A percentile compares a stretch with the other conserved stretches of the same genome.
Evolutionary conservation across 1,140 invertebrate genomes (phyloP).

Genomic region (Stegodyphus mimosarum): DNA sequence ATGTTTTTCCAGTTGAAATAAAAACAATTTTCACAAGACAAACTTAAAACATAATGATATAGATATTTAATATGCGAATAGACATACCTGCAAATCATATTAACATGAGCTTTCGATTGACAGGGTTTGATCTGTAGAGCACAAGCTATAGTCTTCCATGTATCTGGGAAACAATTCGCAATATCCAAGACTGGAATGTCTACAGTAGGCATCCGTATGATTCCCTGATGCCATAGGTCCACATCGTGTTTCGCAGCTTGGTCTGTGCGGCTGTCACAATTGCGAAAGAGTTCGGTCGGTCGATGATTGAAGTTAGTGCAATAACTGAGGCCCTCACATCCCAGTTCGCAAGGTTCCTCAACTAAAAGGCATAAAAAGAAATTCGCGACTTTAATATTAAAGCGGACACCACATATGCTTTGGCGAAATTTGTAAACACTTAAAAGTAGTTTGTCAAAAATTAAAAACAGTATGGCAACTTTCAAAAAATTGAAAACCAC

Average conservation of each 20-base stretch:
- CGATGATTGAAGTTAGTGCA: slow-evolving; percentile 85
- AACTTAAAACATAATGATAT: neutral
- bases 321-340: slow-evolving; percentile 81
- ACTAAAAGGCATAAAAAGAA: slow-evolving; percentile 67
- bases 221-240: slow-evolving; percentile 73
- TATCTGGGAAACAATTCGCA: slow-evolving; percentile 79
- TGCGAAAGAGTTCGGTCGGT: slow-evolving; percentile 82
- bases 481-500: no score
- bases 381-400: no score
- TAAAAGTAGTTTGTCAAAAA: no score
- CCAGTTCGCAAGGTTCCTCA: slow-evolving; percentile 84
- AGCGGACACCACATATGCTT: no score
- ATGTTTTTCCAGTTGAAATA: neutral
- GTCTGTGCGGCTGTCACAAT: slow-evolving; percentile 76
- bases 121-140: slow-evolving; percentile 88
- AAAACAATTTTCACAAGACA: neutral
- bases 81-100: slow-evolving; percentile 78
- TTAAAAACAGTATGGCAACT: no score
- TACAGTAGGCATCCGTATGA: slow-evolving; percentile 67
- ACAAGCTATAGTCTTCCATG: slow-evolving; percentile 88
- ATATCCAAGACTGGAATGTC: slow-evolving; percentile 82
- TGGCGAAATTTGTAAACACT: no score
- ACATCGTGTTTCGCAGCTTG: slow-evolving; percentile 75
- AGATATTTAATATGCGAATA: neutral
- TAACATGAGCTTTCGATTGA: slow-evolving; percentile 77